phyloP scores from a whole-genome alignment of 2,113 vertebrate species.

The Carassius auratus region DNA sequence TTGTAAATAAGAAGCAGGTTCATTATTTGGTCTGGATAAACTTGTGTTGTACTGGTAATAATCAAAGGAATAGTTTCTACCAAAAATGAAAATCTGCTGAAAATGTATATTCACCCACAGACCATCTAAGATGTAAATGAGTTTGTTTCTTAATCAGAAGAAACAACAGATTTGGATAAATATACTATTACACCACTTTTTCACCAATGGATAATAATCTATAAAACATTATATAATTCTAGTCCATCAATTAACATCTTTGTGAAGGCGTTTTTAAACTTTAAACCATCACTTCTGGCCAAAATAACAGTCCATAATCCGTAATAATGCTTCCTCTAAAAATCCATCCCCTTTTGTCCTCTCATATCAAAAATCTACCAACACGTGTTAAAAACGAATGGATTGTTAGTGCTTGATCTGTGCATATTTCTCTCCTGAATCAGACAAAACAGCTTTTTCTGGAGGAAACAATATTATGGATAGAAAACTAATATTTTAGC shows the following conservation, averaged over 20 bases:
- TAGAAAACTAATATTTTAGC: too few species aligned
- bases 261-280: background rate
- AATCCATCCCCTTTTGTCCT: too few species aligned
- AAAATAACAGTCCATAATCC: background rate
- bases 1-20: background rate
- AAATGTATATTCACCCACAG: background rate
- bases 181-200: background rate
- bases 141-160: background rate
- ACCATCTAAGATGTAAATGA: background rate
- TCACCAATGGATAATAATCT: background rate
- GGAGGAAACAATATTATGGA: background rate
- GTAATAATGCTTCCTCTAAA: background rate
- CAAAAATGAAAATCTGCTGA: background rate
- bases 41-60: background rate
- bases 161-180: background rate
- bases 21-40: background rate
- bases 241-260: background rate
- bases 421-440: too few species aligned
- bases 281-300: background rate
- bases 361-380: too few species aligned
- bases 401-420: too few species aligned
- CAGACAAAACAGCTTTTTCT: background rate
- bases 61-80: background rate
- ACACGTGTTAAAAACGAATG: too few species aligned
- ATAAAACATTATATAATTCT: background rate